These are phyloP conservation scores for Gallinago solitaria DNA, from an alignment of 2,797 vertebrate genomes.

Conservation along the genomic window DNA sequence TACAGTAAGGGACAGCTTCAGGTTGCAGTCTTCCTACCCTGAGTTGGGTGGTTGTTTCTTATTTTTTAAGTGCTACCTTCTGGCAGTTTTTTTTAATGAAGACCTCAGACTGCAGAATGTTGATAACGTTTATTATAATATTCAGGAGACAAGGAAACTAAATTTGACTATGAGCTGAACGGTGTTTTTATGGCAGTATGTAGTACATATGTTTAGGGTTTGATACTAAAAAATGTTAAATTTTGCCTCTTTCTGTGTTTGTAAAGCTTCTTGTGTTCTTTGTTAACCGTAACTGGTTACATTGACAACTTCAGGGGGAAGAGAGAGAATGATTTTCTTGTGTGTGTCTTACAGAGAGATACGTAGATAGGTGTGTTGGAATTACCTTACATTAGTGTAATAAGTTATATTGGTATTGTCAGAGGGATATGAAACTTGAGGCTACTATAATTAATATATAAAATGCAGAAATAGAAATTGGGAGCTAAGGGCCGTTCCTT, in stretches of 20 bases:
- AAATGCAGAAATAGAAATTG: background rate
- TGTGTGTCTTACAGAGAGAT: background rate
- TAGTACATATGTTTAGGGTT: background rate
- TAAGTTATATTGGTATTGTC: background rate
- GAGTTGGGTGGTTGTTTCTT: background rate
- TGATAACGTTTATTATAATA: background rate
- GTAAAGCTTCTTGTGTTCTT: background rate
- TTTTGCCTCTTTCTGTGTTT: background rate
- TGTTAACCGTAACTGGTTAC: background rate
- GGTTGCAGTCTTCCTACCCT: background rate
- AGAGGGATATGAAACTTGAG: background rate
- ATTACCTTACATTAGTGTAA: background rate
- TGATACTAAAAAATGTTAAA: background rate
- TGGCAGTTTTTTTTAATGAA: accelerated
- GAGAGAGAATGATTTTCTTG: background rate
- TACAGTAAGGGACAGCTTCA: background rate
- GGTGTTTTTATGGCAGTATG: background rate
- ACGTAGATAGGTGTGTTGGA: background rate
- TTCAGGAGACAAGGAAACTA: background rate
- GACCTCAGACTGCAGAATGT: background rate
- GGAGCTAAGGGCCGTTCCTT: background rate
- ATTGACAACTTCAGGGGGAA: background rate
- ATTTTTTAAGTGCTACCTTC: background rate
- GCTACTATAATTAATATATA: background rate
- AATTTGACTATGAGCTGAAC: background rate